phyloP scores from a whole-genome alignment of 2,797 vertebrate genomes.

The Notolepis coatsorum region DNA sequence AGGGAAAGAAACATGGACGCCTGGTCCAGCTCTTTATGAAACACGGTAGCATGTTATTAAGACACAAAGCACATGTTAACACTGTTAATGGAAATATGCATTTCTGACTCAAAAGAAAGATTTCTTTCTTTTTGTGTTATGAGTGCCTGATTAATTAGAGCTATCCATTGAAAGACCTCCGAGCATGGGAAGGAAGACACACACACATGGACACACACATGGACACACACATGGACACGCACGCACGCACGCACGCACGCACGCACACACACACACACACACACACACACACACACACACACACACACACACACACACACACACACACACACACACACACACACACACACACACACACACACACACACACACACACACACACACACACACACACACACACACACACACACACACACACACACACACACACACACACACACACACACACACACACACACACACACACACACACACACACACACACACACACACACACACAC shows the following conservation, averaged over 20 bases:
- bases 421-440: no score
- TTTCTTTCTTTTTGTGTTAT: conserved; percentile 8
- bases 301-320: background rate
- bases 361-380: no score
- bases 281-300: conserved; percentile 4
- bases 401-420: no score
- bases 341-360: no score
- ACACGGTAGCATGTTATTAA: no score
- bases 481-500: no score
- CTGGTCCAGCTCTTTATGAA: no score
- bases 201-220: background rate
- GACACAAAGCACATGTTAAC: no score
- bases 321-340: background rate
- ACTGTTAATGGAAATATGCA: conserved; percentile 2
- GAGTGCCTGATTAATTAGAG: conserved; percentile 60
- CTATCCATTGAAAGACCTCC: conserved; percentile 65
- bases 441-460: no score
- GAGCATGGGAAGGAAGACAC: conserved; percentile 36
- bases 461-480: no score
- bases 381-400: no score
- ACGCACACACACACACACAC: background rate
- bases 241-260: background rate
- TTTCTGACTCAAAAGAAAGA: background rate
- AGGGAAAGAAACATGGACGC: no score
- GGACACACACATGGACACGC: background rate